These are phyloP conservation scores for Caenorhabditis sp. DNA, from an alignment of 2,888 invertebrate genomes.

Conservation along the genomic window DNA sequence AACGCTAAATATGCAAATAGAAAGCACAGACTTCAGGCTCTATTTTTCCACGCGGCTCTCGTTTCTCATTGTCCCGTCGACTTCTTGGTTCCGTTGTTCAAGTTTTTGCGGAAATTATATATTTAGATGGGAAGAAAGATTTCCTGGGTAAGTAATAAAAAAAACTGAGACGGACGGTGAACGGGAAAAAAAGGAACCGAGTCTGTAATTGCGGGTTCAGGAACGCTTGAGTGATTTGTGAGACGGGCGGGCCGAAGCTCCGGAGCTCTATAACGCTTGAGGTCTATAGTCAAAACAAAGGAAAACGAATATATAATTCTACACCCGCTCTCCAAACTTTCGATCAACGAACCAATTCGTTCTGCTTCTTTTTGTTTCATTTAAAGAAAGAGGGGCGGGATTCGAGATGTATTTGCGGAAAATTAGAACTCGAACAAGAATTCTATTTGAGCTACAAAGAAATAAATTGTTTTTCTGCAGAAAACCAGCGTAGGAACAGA, in stretches of 20 bases:
- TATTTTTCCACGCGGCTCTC: slow-evolving; percentile 59
- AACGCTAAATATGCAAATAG: slow-evolving; percentile 62
- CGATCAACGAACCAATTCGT: background rate
- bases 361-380: no score
- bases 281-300: slow-evolving; percentile 43
- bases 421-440: background rate
- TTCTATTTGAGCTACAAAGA: no score
- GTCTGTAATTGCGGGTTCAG: slow-evolving; percentile 57
- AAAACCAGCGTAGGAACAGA: background rate
- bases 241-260: slow-evolving; percentile 29
- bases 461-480: background rate
- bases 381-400: no score
- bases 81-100: slow-evolving; percentile 36
- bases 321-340: slow-evolving; percentile 19
- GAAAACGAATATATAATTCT: slow-evolving; percentile 40
- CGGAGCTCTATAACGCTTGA: background rate
- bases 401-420: no score
- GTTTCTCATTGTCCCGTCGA: slow-evolving; percentile 28
- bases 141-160: slow-evolving; percentile 1
- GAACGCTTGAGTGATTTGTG: slow-evolving; percentile 63
- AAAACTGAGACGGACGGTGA: background rate
- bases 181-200: slow-evolving; percentile 24
- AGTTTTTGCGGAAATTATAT: slow-evolving; percentile 25
- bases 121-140: background rate
- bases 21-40: slow-evolving; percentile 46